Base-by-base conservation (phyloP, 23 tunicate genomes). In the Clavelina lepadiformis region DNA sequence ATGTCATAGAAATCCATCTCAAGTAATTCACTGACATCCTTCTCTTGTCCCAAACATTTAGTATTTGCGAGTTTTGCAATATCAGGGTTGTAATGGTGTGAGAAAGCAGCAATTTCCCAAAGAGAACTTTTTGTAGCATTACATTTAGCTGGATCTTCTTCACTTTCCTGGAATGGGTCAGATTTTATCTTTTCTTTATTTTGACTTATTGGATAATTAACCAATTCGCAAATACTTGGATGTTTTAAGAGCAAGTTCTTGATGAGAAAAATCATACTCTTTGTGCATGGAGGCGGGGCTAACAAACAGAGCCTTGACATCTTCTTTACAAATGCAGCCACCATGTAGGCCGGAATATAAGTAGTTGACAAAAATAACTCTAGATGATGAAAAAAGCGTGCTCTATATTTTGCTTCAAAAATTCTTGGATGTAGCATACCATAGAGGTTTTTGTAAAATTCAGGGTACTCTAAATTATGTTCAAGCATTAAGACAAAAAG, bases 291-390 rank as follows among this genome's bases (percentile, higher is more conserved):
- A 15, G 91, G 78, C 3, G 97, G 97, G 13, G 83, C 97, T 6
- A 64, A 35, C 3, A 89, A 79, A 22, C 55, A 20, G 19, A 89
- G 49, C 24, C 97, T 31, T 6, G 97, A 59, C 57, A 89, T 45
- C 54, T 81, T 89, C 65, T 89, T 89, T 1, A 85, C 83, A 73
- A 89, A 89, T 19, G 97, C 84, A 35, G 88, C 83, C 0, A 89
- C 76, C 34, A 89, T 41, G 65, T 81, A 81, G 4, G 76, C 28
- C 1, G 97, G 89, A 7, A 89, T 50, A 56, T 89, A 83, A 23
- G 89, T 80, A 31, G 97, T 81, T 4, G 83, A 80, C 25, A 89
- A 57, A 57, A 81, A 80, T 13, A 81, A 19, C 36, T 89, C 50
- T 52, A 89, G 31, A 18, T 81, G 83, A 38, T 74, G 45, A 52